Evolutionary conservation across 2,888 invertebrate genomes (phyloP), one percentile per base, ranked within the genome.

Genomic region (Brachyptera putata): DNA sequence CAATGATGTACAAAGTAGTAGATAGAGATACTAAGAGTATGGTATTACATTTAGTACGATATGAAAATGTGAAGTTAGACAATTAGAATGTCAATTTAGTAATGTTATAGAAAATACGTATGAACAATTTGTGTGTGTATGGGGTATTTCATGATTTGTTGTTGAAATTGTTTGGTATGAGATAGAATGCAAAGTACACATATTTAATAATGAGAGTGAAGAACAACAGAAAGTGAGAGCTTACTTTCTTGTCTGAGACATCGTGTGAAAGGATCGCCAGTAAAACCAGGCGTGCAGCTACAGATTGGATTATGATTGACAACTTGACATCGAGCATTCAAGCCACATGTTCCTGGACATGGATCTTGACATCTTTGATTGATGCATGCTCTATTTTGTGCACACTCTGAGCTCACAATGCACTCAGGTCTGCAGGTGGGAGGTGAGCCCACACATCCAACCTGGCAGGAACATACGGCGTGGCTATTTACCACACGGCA

Each of bases 401-500:
- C 77, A 75, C 91, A 91, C 72, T 90, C 89, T 0, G 88, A 84
- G 73, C 87, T 89, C 67, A 87, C 83, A 65, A 87, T 80, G 75
- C 89, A 90, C 75, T 89, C 88, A 1, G 88, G 89, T 67, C 84
- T 80, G 74, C 90, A 90, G 65, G 81, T 80, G 22, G 89, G 89
- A 39, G 91, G 90, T 58, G 86, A 81, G 61, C 90, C 89, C 66
- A 86, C 77, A 73, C 84, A 89, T 65, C 84, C 82, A 61, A 83
- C 80, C 67, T 84, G 81, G 69, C 90, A 90, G 62, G 88, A 87
- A 73, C 90, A 90, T 63, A 87, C 85, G 46, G 89, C 87, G 73
- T 87, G 84, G 55, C 84, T 84, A 68, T 85, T 84, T 68, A 83
- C 80, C 55, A 81, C 81, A 58, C 85, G 82, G 75, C 90, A 90